Conservation (phyloP, 2,888 invertebrate species). For the Quadroppia sp. region DNA sequence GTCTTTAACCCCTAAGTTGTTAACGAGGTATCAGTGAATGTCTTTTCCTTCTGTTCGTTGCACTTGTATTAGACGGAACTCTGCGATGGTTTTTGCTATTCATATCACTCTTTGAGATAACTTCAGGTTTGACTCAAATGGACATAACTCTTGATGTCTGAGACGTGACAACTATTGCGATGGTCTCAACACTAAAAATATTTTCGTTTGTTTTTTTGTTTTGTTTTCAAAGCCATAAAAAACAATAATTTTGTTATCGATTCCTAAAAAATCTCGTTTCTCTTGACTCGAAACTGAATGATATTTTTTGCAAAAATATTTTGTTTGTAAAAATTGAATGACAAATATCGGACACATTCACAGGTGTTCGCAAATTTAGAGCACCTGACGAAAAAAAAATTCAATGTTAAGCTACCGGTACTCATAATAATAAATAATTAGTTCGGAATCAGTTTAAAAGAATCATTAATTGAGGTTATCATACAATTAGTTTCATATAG, state of each 20-base stretch:
- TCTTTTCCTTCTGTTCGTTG: not conserved
- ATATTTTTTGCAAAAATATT: not conserved
- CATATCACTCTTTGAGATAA: not conserved
- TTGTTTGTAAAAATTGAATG: not conserved
- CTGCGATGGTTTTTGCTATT: slow-evolving; percentile 16
- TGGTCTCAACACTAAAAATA: not conserved
- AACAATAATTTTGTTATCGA: not conserved
- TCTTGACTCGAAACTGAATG: not conserved
- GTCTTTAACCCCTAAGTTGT: slow-evolving; percentile 4
- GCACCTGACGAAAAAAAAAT: too few species aligned
- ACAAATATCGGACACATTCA: too few species aligned
- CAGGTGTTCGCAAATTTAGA: not conserved
- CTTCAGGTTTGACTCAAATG: not conserved
- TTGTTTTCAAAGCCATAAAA: not conserved
- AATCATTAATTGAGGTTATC: not conserved
- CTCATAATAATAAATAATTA: not conserved
- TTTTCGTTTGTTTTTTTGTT: not conserved
- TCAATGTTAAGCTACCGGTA: slow-evolving; percentile 9
- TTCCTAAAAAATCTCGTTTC: not conserved
- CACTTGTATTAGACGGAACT: not conserved
- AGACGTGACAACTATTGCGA: not conserved
- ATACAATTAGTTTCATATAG: not conserved
- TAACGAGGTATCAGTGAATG: not conserved
- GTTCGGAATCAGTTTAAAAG: not conserved
- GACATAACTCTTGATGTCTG: not conserved